Conservation (phyloP, 2,888 invertebrate genomes). For the Pollenia griseotomentosa region DNA sequence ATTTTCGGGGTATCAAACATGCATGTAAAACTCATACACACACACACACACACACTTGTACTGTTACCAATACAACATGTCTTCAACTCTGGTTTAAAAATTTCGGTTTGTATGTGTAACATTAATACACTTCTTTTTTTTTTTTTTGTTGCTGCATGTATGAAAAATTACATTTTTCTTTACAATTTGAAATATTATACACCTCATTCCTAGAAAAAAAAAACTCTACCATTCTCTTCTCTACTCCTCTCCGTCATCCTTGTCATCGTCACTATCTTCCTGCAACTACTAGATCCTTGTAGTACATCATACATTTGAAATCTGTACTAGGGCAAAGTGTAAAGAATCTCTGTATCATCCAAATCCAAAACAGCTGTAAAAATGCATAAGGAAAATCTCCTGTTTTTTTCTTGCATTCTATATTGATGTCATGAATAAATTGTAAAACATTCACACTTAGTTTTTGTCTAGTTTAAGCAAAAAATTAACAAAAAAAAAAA, state of each 20-base stretch:
- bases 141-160: slow-evolving; percentile 1
- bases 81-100: slow-evolving; percentile 32
- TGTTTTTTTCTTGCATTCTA: slow-evolving; percentile 15
- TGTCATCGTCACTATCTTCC: background rate
- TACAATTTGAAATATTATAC: slow-evolving; percentile 59
- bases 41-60: background rate
- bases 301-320: slow-evolving; percentile 28
- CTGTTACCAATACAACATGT: slow-evolving; percentile 14
- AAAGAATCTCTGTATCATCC: background rate
- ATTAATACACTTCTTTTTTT: background rate
- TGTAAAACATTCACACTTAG: slow-evolving; percentile 66
- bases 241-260: background rate
- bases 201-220: slow-evolving; percentile 22
- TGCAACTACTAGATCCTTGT: background rate
- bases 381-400: slow-evolving; percentile 38
- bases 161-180: slow-evolving; percentile 63
- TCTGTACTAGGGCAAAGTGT: background rate
- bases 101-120: slow-evolving; percentile 4
- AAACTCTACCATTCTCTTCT: background rate
- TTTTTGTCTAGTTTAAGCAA: slow-evolving; percentile 33
- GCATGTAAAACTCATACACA: slow-evolving; percentile 3
- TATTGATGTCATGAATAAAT: slow-evolving; percentile 72
- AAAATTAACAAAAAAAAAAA: background rate
- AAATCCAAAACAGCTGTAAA: slow-evolving; percentile 44
- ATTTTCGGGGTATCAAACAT: slow-evolving; percentile 15